Base-by-base conservation (phyloP, 1,140 invertebrate genomes). In the Psilanteris sp. region DNA sequence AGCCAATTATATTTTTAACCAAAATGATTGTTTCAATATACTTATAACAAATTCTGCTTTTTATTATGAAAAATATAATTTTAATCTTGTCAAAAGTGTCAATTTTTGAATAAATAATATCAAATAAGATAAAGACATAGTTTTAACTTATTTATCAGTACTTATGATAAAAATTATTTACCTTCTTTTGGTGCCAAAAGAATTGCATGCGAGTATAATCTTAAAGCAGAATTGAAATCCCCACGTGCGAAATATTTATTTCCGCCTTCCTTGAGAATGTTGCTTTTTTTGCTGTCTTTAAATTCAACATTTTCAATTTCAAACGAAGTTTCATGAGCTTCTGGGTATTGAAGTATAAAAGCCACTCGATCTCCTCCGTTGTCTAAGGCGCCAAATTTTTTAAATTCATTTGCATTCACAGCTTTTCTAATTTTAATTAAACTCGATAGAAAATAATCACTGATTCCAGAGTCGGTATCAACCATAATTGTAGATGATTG, bases 191-290 rank as follows among this genome's bases (percentile, higher is more conserved):
- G 88, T 9, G 94, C 91, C 8, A 89, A 78, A 13, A 93, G 81
- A 76, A 93, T 91, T 61, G 93, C 93, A 62, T 92, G 90, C 34
- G 92, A 94, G 85, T 97, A 98, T 3, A 91, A 85, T 13, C 92
- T 86, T 72, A 96, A 86, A 0, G 96, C 94, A 75, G 91, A 91
- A n/a, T 86, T 67, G 88, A 93, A 96, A 77, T 95, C 91, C 46
- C 93, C 93, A 68, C 91, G 91, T 75, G 93, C 92, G 75, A 96
- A 97, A 14, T 90, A 91, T 34, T 90, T 89, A 81, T 97, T 97
- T 9, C 95, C 96, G 55, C 91, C 88, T 37, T 92, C 90, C 85
- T 97, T 95, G 2, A 93, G 84, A 44, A 89, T 83, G 10, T 90
- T 85, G 0, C 95, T 92, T 79, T 90, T 89, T 46, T 91, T 87